A percentile compares a stretch with the other conserved stretches of the same genome.
phyloP scores from a whole-genome alignment of 2,797 vertebrate genomes.

The Anas flavirostris region DNA sequence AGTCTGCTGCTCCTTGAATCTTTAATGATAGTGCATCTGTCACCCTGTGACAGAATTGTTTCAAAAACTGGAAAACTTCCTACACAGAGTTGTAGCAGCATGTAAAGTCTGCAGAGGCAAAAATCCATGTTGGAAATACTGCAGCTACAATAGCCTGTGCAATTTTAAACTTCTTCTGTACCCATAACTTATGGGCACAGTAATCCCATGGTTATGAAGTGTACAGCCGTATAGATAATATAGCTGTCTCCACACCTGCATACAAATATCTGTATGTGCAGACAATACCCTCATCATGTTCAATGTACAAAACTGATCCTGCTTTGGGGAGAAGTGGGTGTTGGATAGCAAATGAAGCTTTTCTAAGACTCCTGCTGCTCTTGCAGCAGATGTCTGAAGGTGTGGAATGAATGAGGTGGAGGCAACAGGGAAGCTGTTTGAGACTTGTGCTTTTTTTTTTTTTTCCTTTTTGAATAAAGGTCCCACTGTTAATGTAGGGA shows the following conservation, averaged over 20 bases:
- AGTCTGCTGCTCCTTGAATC: not conserved
- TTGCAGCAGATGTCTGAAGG: not conserved
- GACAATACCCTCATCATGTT: not conserved
- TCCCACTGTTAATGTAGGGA: constrained; percentile 2
- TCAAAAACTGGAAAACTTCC: not conserved
- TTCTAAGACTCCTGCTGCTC: not conserved
- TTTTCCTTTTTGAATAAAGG: not conserved
- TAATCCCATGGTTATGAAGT: not conserved
- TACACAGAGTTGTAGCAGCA: not conserved
- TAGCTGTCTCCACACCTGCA: not conserved
- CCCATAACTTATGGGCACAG: not conserved
- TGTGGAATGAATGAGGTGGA: not conserved
- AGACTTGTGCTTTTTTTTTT: no score
- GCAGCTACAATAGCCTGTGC: not conserved
- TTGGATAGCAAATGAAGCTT: not conserved
- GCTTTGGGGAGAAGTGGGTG: not conserved
- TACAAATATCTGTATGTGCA: rapidly evolving
- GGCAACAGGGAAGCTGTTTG: not conserved
- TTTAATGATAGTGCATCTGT: not conserved
- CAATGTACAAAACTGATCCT: not conserved
- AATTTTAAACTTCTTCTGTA: not conserved
- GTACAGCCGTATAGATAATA: not conserved
- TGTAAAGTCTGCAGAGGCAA: not conserved
- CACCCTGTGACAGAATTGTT: constrained; percentile 12
- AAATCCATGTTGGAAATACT: not conserved